A percentile compares a stretch with the other conserved stretches of the same genome.
Conservation (phyloP, 2,888 invertebrate species). For the Dinocampus coccinellae region DNA sequence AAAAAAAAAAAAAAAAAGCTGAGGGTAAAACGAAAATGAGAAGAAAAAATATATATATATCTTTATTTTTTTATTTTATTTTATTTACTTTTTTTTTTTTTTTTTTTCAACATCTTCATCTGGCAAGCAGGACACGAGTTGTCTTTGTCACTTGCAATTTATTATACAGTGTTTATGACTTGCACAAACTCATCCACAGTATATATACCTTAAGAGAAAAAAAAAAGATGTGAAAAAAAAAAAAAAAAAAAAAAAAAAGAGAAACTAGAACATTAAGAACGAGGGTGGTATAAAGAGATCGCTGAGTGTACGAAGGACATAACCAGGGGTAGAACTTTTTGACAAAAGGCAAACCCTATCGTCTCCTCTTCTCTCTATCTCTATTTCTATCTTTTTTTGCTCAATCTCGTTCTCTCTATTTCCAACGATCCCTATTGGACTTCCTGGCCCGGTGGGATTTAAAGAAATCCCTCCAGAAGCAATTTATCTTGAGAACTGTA, state of each 20-base stretch:
- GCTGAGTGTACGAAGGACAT: background rate
- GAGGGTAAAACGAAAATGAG: background rate
- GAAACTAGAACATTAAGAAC: constrained; percentile 11
- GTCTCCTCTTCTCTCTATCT: background rate
- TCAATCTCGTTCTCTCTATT: too few relatives aligned
- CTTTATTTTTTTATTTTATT: background rate
- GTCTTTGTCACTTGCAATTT: background rate
- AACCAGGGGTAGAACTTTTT: constrained; percentile 36
- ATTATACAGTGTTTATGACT: constrained; percentile 1
- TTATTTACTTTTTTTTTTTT: too few relatives aligned
- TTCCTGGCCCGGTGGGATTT: constrained; percentile 43
- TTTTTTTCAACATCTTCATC: constrained; percentile 1
- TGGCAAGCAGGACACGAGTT: background rate
- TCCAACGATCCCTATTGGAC: constrained; percentile 5
- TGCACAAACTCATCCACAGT: background rate
- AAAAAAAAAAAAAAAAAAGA: background rate
- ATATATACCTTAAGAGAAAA: background rate
- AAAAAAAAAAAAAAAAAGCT: background rate
- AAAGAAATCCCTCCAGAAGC: constrained; percentile 58
- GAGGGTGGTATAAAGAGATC: constrained; percentile 11
- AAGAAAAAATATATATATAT: background rate
- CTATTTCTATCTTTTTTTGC: background rate
- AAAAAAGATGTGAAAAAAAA: background rate
- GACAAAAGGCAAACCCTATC: constrained; percentile 38
- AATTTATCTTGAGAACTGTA: constrained; percentile 63